Evolutionary conservation across 2,888 invertebrate species (phyloP), one percentile per base, ranked within the genome.

Genomic region (Sceliomorpha sp.): DNA sequence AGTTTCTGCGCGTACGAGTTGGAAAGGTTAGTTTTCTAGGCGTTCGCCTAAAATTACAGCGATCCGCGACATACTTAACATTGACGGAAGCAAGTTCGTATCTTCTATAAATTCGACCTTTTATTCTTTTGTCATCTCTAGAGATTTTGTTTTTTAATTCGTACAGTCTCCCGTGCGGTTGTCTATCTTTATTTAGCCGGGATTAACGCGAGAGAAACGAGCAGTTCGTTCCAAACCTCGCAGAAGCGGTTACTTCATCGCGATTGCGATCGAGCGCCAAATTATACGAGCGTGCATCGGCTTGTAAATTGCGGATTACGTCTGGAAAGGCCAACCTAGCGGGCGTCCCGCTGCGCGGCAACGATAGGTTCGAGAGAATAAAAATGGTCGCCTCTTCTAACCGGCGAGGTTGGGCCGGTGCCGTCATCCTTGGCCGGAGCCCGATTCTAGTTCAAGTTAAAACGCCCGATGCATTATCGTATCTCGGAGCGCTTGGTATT

Each of bases 401-500:
- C 42, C 15, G 58, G 39, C 45, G 56, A 60, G 66, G 66, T 53
- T 58, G 51, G 56, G 50, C 56, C 37, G n/a, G 53, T 24, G 60
- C 56, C 58, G 62, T 62, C 62, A 67, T 62, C 70, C 70, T 70
- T 70, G 70, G 47, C 51, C 56, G 36, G 39, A 29, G 64, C 39
- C 60, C 37, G 64, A 55, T 74, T 74, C 77, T 76, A 69, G 73
- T 74, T 75, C 77, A 76, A 71, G 73, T 75, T 71, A 67, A 71
- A 64, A 75, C 70, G 62, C 58, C 50, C 44, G 70, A 68, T 71
- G 68, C 66, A 73, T 72, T 62, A 66, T 70, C 72, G 55, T 71
- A 67, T 67, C 59, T 51, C 50, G 45, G 68, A 63, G 74, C 70
- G 77, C 82, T 83, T 81, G 70, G 79, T 79, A 81, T 83, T 81